Evolutionary conservation across 2,888 invertebrate genomes (phyloP).

Genomic region (Napeogenes sylphis): DNA sequence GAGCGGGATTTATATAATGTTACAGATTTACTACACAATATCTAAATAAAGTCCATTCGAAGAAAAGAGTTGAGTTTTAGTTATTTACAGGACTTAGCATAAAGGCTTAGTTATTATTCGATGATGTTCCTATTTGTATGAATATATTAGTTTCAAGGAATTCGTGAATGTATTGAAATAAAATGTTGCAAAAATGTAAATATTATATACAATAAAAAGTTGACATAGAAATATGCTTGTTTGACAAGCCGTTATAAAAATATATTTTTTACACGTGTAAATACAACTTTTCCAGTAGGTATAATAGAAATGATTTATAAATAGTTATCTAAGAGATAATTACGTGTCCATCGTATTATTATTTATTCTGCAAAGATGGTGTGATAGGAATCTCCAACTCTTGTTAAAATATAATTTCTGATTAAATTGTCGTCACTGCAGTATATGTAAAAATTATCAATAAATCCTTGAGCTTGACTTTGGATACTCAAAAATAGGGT

Average conservation of each 20-base stretch:
- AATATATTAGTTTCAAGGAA: too few species aligned
- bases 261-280: too few species aligned
- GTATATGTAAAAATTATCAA: slow-evolving; percentile 1
- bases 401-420: neutral
- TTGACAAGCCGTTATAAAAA: too few species aligned
- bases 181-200: too few species aligned
- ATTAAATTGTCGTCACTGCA: slow-evolving; percentile 2
- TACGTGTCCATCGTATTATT: slow-evolving; percentile 9
- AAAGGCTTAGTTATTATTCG: too few species aligned
- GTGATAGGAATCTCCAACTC: slow-evolving; percentile 12
- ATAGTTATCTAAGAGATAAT: slow-evolving; percentile 8
- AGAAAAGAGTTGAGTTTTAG: too few species aligned
- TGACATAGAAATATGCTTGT: too few species aligned
- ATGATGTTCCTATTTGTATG: too few species aligned
- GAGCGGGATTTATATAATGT: slow-evolving; percentile 4
- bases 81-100: too few species aligned
- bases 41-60: neutral
- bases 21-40: slow-evolving; percentile 2
- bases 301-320: neutral
- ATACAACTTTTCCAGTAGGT: too few species aligned
- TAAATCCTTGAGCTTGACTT: slow-evolving; percentile 7
- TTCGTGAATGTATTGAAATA: too few species aligned
- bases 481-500: slow-evolving; percentile 6
- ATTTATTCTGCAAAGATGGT: slow-evolving; percentile 2
- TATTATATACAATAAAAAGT: too few species aligned